These are phyloP conservation scores for Carcharodon carcharias DNA, from an alignment of 2,797 vertebrate species.

Conservation along the genomic window DNA sequence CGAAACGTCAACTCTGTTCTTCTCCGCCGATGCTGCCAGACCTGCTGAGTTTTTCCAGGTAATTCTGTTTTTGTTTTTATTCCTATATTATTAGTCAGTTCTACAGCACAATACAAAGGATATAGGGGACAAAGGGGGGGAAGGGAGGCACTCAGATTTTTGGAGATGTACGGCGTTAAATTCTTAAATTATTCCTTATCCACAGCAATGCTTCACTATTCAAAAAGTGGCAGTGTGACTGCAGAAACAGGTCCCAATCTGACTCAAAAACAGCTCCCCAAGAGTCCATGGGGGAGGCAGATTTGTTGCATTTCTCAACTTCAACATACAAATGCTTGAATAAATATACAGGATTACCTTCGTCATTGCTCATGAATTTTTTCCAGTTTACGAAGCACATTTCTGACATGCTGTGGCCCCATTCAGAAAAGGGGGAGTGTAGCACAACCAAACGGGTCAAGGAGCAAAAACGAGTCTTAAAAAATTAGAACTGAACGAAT, in stretches of 20 bases:
- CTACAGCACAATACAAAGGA: neutral
- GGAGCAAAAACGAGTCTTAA: neutral
- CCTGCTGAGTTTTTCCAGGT: too few species aligned
- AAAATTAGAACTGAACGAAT: neutral
- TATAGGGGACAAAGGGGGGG: neutral
- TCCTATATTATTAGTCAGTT: neutral
- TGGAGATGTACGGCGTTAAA: neutral
- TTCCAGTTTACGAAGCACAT: neutral
- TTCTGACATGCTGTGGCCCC: neutral
- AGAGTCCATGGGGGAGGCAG: neutral
- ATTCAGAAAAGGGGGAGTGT: neutral
- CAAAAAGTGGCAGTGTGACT: neutral
- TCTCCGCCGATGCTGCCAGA: too few species aligned
- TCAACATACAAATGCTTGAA: neutral
- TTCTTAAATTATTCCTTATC: neutral
- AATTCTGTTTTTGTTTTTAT: too few species aligned
- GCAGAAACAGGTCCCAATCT: neutral
- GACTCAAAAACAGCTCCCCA: neutral
- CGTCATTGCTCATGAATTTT: neutral
- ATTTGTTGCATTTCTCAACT: neutral
- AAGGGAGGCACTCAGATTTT: neutral
- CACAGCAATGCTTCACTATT: neutral
- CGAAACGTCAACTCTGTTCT: too few species aligned
- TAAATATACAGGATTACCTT: neutral
- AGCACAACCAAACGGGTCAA: neutral